A percentile compares a stretch with the other conserved stretches of the same genome.
phyloP scores from a whole-genome alignment of 1,140 invertebrate genomes.

The Saccostrea echinata region DNA sequence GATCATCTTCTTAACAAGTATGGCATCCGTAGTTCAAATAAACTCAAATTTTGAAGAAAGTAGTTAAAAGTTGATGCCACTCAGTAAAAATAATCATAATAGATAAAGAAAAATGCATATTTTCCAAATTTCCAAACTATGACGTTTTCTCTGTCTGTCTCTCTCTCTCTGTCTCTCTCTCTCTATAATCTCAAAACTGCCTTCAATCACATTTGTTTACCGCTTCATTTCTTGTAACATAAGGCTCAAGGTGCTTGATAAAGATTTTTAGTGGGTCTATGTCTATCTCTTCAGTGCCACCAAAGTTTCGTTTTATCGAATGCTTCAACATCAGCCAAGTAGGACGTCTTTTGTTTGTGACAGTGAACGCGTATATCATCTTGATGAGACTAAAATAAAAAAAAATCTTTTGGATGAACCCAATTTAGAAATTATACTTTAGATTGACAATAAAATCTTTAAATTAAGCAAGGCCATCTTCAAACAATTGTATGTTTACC shows the following conservation, averaged over 20 bases:
- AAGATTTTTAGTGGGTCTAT: background rate
- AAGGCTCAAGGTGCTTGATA: background rate
- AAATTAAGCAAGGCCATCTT: background rate
- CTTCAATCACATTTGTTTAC: background rate
- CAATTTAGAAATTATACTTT: background rate
- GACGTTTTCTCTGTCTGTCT: no score
- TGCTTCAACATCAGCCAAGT: slow-evolving; percentile 69
- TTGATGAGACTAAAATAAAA: slow-evolving; percentile 70
- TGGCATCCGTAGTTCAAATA: no score
- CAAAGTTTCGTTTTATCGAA: slow-evolving; percentile 74
- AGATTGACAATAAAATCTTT: background rate
- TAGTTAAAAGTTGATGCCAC: no score
- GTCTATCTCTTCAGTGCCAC: slow-evolving; percentile 64
- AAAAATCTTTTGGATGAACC: background rate
- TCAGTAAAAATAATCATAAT: no score
- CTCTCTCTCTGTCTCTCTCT: no score
- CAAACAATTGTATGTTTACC: no score
- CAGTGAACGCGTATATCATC: slow-evolving; percentile 73
- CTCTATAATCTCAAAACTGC: no score
- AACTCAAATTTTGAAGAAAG: no score
- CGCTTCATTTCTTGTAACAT: background rate
- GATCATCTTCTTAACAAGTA: no score
- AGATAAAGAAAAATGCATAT: no score
- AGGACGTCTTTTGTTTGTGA: slow-evolving; percentile 52
- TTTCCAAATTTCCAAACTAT: no score